Conservation (phyloP, 2,888 invertebrate species). For the Polyommatus icarus region DNA sequence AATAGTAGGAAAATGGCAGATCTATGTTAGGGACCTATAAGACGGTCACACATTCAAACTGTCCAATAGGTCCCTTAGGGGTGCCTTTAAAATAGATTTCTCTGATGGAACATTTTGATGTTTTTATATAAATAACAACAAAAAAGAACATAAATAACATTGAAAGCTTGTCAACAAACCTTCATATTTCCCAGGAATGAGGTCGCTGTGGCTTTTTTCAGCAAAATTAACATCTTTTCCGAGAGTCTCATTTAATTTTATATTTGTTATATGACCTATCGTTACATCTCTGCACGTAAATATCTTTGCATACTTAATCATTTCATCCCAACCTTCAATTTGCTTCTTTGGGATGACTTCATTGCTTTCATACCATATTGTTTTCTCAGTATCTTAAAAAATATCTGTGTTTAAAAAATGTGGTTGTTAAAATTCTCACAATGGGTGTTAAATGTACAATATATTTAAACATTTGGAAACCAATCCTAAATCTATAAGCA, state of each 20-base stretch:
- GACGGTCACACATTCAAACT: too few species aligned
- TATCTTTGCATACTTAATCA: constrained; percentile 63
- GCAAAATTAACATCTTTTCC: constrained; percentile 71
- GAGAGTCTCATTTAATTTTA: constrained; percentile 50
- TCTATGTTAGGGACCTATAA: background rate
- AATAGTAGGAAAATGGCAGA: background rate
- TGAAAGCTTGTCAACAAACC: constrained; percentile 67
- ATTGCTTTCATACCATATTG: constrained; percentile 59
- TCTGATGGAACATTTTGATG: background rate
- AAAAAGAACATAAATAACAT: too few species aligned
- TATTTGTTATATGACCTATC: constrained; percentile 67
- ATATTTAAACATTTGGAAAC: too few species aligned
- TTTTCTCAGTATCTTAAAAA: constrained; percentile 44
- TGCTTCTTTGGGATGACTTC: constrained; percentile 57
- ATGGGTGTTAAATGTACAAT: background rate
- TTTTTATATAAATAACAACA: too few species aligned
- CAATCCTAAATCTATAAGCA: too few species aligned
- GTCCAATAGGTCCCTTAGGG: too few species aligned
- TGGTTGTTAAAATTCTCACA: background rate
- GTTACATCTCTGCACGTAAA: constrained; percentile 66
- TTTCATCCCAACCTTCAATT: constrained; percentile 54
- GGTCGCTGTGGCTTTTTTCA: constrained; percentile 85
- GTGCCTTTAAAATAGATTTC: background rate
- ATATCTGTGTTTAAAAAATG: background rate
- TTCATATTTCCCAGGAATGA: constrained; percentile 89